Evolutionary conservation across 1,140 invertebrate genomes (phyloP).

Genomic region (Drosophila kanapiae): DNA sequence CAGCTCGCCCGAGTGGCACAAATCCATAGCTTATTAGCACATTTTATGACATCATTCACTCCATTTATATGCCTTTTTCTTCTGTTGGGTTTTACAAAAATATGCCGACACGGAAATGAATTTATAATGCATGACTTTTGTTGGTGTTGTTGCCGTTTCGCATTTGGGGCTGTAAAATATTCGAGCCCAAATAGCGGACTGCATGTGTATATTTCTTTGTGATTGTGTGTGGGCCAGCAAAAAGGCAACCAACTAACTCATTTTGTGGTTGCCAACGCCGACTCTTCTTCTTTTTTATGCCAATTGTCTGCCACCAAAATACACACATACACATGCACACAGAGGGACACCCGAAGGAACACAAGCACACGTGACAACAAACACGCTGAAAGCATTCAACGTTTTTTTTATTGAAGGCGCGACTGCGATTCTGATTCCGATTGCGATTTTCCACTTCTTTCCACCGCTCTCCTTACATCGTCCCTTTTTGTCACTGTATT

Average conservation of each 20-base stretch:
- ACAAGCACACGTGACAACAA: conserved; percentile 26
- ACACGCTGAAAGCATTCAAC: conserved; percentile 47
- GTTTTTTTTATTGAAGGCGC: conserved; percentile 54
- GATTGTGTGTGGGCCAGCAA: conserved; percentile 33
- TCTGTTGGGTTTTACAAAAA: conserved; percentile 51
- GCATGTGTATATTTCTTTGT: conserved; percentile 23
- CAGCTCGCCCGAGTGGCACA: conserved; percentile 38
- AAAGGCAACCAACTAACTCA: conserved; percentile 79
- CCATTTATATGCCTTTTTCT: conserved; percentile 44
- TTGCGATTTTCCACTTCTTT: conserved; percentile 36
- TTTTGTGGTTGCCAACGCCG: conserved; percentile 72
- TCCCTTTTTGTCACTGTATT: not conserved
- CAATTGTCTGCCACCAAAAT: conserved; percentile 64
- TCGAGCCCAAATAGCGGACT: conserved; percentile 31
- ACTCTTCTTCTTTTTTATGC: conserved; percentile 62
- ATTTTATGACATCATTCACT: conserved; percentile 67
- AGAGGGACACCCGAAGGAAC: not conserved
- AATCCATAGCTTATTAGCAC: conserved; percentile 73
- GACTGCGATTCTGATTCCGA: conserved; percentile 64
- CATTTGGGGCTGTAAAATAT: conserved; percentile 38
- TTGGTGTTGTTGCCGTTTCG: conserved; percentile 43
- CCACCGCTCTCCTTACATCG: not conserved
- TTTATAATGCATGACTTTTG: conserved; percentile 74
- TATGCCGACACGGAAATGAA: conserved; percentile 73
- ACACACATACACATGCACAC: conserved; percentile 11